phyloP scores from a whole-genome alignment of 2,113 vertebrate genomes.

The Tenrec ecaudatus region DNA sequence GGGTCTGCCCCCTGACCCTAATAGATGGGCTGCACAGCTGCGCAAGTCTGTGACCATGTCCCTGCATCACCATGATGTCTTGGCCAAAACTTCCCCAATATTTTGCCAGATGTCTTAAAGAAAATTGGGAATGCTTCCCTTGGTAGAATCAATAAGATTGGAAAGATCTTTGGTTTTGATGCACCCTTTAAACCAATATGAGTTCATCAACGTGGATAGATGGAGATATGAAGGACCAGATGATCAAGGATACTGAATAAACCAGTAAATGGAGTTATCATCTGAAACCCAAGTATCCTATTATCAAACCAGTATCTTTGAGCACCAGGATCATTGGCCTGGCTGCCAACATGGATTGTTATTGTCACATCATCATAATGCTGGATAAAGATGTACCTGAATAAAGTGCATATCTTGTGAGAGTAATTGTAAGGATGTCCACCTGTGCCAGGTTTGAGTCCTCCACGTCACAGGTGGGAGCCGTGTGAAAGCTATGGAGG shows the following conservation, averaged over 20 bases:
- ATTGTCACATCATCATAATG: conserved; percentile 96
- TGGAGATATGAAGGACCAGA: conserved; percentile 94
- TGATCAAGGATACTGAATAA: conserved; percentile 94
- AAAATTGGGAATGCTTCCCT: conserved; percentile 91
- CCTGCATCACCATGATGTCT: neutral
- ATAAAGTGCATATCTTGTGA: conserved; percentile 93
- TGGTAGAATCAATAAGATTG: conserved; percentile 93
- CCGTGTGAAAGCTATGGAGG: conserved; percentile 94
- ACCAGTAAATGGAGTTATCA: conserved; percentile 87
- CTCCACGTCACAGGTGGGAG: conserved; percentile 94
- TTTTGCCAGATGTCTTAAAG: conserved; percentile 89
- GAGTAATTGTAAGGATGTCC: conserved; percentile 94
- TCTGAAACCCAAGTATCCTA: conserved; percentile 80
- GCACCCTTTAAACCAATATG: conserved; percentile 93
- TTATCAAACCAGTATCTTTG: conserved; percentile 95
- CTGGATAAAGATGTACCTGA: conserved; percentile 96
- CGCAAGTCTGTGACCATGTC: neutral
- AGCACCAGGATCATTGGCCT: conserved; percentile 94
- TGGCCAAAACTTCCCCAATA: neutral
- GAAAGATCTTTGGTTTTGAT: conserved; percentile 90
- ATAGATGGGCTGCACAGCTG: neutral
- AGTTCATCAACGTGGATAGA: conserved; percentile 92
- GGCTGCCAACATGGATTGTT: conserved; percentile 94
- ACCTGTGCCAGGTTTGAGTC: conserved; percentile 95
- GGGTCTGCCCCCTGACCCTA: neutral